Evolutionary conservation across 2,888 invertebrate genomes (phyloP), one percentile per base, ranked within the genome.

Genomic region (Stomorhina lunata): DNA sequence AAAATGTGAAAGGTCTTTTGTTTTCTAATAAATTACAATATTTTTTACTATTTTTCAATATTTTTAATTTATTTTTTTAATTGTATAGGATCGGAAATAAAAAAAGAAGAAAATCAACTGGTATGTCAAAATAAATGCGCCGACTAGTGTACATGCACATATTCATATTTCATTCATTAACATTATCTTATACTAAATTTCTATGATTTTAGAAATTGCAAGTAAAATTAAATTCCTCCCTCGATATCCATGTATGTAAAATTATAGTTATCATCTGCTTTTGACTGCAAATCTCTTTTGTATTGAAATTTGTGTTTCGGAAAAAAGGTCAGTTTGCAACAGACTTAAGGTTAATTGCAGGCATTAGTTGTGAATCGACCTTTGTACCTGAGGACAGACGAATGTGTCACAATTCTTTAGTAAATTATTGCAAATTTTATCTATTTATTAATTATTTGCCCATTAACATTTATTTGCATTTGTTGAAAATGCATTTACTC

Each of bases 261-360:
- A 77, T 68, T 27, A n/a, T n/a, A n/a, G n/a, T n/a, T n/a, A 48
- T 68, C 48, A 59, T 77, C 20, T 59, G n/a, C n/a, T 37, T 20
- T 9, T 22, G 2, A 12, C 22, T 10, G 53, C 40, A 29, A n/a
- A 53, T 45, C 32, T 10, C 12, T 37, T 17, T 29, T n/a, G 12
- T 43, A 6, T 37, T 57, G 25, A 50, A 29, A 40, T 53, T 53
- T 9, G 12, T 27, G 17, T 27, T 37, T 20, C 20, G 4, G 2
- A 40, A 27, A 63, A 81, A 63, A 78, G 81, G 81, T 81, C 81
- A 77, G 17, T n/a, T n/a, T n/a, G n/a, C n/a, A n/a, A n/a, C 15
- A 68, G 32, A 65, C 57, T 73, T 73, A 63, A 69, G 81, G 77
- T 81, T 73, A 81, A 81, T 73, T 72, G 73, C 20, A 29, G 72